Percentiles rank a stretch among this genome's conserved stretches.
Evolutionary conservation across 2,888 invertebrate genomes (phyloP).

Genomic region (Perithous albicinctus): DNA sequence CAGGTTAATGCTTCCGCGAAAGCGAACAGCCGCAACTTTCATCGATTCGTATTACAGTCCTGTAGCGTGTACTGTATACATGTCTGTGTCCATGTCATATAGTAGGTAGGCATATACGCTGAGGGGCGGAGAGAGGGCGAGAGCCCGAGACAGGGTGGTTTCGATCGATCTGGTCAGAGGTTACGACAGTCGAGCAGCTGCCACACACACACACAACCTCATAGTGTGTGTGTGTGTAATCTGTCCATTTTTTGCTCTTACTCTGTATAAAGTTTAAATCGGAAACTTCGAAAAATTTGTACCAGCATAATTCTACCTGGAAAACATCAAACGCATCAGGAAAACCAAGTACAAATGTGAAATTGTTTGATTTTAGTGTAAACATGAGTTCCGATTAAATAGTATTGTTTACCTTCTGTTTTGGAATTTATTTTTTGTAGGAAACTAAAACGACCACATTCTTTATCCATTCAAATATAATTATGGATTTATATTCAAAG

Average conservation of each 20-base stretch:
- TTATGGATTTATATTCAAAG: too few species aligned
- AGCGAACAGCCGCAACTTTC: constrained; percentile 51
- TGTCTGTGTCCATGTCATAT: constrained; percentile 46
- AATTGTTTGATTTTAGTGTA: not conserved
- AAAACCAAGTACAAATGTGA: not conserved
- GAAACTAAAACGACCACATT: not conserved
- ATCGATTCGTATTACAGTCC: constrained; percentile 50
- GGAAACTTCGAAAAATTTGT: constrained; percentile 31
- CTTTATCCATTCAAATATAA: too few species aligned
- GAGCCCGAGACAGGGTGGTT: constrained; percentile 59
- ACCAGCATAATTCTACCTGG: constrained; percentile 1
- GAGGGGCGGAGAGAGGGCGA: constrained; percentile 48
- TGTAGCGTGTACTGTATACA: not conserved
- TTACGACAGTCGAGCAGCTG: constrained; percentile 63
- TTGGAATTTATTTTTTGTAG: not conserved
- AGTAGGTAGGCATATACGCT: constrained; percentile 37
- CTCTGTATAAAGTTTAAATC: constrained; percentile 41
- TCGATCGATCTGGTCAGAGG: constrained; percentile 65
- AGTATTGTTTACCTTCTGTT: not conserved
- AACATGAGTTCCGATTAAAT: not conserved
- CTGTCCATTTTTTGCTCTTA: constrained; percentile 45
- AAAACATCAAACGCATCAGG: not conserved
- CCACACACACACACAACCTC: constrained; percentile 54
- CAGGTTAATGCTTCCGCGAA: constrained; percentile 43
- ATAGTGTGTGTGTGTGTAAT: constrained; percentile 17